Conservation (phyloP, 2,797 vertebrate genomes). For the Catamblyrhynchus diadema region DNA sequence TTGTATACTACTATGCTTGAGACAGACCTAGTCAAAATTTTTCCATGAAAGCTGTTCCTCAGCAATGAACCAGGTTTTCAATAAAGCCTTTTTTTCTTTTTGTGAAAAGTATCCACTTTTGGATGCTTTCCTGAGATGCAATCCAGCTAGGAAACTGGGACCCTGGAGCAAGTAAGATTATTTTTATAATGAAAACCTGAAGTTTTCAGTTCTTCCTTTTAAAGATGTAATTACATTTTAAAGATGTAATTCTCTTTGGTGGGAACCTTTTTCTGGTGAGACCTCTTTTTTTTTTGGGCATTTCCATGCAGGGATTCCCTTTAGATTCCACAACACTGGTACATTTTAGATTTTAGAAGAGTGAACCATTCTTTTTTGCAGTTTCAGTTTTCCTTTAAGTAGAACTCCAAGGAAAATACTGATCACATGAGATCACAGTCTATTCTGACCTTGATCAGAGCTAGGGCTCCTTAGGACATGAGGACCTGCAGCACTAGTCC, state of each 20-base stretch:
- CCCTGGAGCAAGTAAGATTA: neutral
- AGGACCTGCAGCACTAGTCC: neutral
- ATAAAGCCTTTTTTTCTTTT: neutral
- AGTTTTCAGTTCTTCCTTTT: neutral
- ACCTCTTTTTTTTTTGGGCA: accelerated
- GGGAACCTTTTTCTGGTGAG: neutral
- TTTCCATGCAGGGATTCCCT: neutral
- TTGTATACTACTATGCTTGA: neutral
- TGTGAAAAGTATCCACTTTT: neutral
- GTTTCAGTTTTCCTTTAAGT: neutral
- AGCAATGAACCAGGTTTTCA: neutral
- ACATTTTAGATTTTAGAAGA: neutral
- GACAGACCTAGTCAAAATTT: neutral
- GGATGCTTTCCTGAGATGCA: neutral
- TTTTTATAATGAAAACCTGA: neutral
- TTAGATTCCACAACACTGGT: neutral
- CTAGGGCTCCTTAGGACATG: neutral
- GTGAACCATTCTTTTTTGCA: neutral
- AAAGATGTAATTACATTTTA: neutral
- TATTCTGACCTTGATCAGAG: neutral
- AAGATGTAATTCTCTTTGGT: neutral
- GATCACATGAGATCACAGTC: neutral
- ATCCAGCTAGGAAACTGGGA: neutral
- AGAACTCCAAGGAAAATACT: neutral
- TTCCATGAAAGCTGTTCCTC: neutral